A percentile compares a stretch with the other conserved stretches of the same genome.
Evolutionary conservation across 2,113 vertebrate species (phyloP).

Genomic region (Coptodon bakossiorum): DNA sequence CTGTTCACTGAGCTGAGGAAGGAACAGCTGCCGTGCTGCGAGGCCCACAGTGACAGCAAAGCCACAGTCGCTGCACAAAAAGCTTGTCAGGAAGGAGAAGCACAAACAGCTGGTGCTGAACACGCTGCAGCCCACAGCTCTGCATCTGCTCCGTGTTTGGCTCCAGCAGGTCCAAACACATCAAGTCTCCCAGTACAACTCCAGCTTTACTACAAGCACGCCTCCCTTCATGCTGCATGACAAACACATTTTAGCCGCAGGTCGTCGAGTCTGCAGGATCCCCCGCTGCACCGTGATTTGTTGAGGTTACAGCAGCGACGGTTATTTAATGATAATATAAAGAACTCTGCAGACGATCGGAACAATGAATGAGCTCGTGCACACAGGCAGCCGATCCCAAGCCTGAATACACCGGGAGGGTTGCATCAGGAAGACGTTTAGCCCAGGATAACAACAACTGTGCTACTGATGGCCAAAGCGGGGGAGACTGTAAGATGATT

Average conservation of each 20-base stretch:
- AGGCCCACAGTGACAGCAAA: slow-evolving; percentile 15
- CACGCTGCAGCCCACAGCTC: neutral
- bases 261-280: fast-evolving
- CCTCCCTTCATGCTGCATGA: neutral
- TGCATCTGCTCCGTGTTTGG: neutral
- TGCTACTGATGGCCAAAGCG: neutral
- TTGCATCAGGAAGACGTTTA: neutral
- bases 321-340: fast-evolving
- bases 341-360: neutral
- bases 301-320: fast-evolving
- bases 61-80: neutral
- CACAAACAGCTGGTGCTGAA: neutral
- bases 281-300: fast-evolving
- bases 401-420: neutral
- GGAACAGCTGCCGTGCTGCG: neutral
- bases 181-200: fast-evolving
- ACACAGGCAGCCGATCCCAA: neutral
- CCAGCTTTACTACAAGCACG: neutral
- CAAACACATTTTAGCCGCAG: fast-evolving
- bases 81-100: neutral
- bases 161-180: neutral
- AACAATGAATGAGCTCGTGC: fast-evolving
- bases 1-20: neutral
- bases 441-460: neutral
- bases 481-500: neutral